phyloP scores from a whole-genome alignment of 2,888 invertebrate genomes.

The Silvanus unidentatus region DNA sequence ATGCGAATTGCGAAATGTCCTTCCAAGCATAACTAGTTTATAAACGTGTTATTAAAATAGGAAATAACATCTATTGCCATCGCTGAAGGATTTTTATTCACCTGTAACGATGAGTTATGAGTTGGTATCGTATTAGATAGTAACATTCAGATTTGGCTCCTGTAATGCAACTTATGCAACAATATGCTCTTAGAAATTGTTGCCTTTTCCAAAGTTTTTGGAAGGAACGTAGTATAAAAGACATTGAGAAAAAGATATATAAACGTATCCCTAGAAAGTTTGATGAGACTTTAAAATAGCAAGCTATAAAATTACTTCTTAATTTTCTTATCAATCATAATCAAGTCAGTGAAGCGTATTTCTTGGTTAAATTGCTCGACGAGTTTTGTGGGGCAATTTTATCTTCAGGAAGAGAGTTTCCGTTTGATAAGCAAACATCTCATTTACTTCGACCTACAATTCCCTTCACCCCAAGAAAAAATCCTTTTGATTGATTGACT shows the following conservation, averaged over 20 bases:
- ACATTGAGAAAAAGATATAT: too few relatives aligned
- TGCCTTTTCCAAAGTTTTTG: too few relatives aligned
- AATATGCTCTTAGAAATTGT: too few relatives aligned
- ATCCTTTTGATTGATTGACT: constrained; percentile 24
- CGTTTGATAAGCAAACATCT: constrained; percentile 44
- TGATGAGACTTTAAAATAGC: constrained; percentile 5
- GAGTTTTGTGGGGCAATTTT: constrained; percentile 41
- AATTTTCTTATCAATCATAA: constrained; percentile 48
- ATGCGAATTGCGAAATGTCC: too few relatives aligned
- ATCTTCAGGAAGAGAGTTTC: constrained; percentile 42
- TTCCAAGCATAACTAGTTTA: too few relatives aligned
- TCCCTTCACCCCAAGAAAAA: constrained; percentile 1
- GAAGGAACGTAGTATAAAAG: too few relatives aligned
- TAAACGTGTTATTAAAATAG: too few relatives aligned
- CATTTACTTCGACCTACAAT: constrained; percentile 31
- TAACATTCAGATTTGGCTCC: neutral
- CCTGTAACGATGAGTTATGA: too few relatives aligned
- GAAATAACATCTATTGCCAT: too few relatives aligned
- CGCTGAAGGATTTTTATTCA: too few relatives aligned
- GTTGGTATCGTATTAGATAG: neutral
- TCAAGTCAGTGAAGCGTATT: constrained; percentile 45
- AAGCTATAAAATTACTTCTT: constrained; percentile 28
- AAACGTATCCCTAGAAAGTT: constrained; percentile 1
- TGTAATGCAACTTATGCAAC: too few relatives aligned
- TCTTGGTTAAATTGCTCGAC: constrained; percentile 43